These are phyloP conservation scores for Noctua janthe DNA, from an alignment of 2,888 invertebrate species.

Conservation along the genomic window DNA sequence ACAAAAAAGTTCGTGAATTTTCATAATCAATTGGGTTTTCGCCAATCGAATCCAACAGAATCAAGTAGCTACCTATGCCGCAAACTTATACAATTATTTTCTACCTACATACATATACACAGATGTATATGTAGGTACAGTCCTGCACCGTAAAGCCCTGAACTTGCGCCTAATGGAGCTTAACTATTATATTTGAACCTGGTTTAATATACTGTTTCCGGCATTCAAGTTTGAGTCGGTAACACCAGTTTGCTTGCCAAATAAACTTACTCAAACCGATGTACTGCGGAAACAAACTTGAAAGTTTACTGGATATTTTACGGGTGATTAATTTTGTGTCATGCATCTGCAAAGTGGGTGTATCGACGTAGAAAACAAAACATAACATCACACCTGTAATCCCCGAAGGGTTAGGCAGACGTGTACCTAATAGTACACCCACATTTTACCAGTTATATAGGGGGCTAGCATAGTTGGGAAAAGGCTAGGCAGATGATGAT, in stretches of 20 bases:
- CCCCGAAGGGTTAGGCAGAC: not conserved
- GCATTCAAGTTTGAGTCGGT: conserved; percentile 40
- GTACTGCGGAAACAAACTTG: conserved; percentile 45
- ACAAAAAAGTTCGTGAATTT: not conserved
- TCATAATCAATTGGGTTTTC: not conserved
- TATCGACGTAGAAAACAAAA: not conserved
- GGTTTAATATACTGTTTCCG: conserved; percentile 53
- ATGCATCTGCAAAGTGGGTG: not conserved
- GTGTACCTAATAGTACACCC: not conserved
- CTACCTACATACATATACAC: not conserved
- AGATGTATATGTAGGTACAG: not conserved
- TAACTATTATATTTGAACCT: conserved; percentile 43
- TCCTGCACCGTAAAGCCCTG: not conserved
- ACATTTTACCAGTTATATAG: not conserved
- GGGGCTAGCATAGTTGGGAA: too few relatives aligned
- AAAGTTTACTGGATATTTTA: conserved; percentile 47
- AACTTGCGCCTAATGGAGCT: conserved; percentile 14
- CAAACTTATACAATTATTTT: not conserved
- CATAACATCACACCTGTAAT: not conserved
- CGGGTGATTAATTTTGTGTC: conserved; percentile 46
- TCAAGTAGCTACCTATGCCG: not conserved
- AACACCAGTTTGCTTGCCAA: conserved; percentile 53
- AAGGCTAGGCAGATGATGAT: too few relatives aligned
- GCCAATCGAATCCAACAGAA: not conserved
- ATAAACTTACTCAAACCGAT: conserved; percentile 50